A percentile compares a stretch with the other conserved stretches of the same genome.
phyloP scores from a whole-genome alignment of 2,888 invertebrate species.

The Corbicula japonica region DNA sequence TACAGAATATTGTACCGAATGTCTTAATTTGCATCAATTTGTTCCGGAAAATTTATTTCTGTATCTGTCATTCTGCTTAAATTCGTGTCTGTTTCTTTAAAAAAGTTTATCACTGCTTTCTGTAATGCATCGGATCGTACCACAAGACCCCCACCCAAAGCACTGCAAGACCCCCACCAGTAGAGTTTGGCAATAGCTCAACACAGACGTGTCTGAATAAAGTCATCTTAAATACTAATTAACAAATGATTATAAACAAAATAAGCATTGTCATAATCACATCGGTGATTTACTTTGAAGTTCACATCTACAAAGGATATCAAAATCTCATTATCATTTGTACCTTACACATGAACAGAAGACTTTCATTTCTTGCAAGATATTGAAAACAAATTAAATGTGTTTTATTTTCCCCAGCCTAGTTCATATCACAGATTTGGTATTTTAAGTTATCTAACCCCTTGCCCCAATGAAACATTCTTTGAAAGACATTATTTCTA shows the following conservation, averaged over 20 bases:
- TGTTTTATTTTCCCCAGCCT: conserved; percentile 25
- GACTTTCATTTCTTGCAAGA: too few species aligned
- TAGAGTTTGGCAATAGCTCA: conserved; percentile 2
- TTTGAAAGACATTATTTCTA: conserved; percentile 36
- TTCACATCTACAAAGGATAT: conserved; percentile 20
- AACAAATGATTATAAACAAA: conserved; percentile 25
- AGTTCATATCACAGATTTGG: conserved; percentile 37
- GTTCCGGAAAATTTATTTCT: conserved; percentile 44
- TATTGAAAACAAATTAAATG: too few species aligned
- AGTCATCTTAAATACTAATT: conserved; percentile 13
- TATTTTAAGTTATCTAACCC: conserved; percentile 56
- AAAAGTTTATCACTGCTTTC: conserved; percentile 21
- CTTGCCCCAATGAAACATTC: conserved; percentile 31
- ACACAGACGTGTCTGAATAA: too few species aligned
- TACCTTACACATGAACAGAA: too few species aligned
- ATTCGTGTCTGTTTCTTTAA: conserved; percentile 26
- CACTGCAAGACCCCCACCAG: conserved; percentile 13
- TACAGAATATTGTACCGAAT: too few species aligned
- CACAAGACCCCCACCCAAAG: conserved; percentile 17
- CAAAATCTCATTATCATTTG: conserved; percentile 8
- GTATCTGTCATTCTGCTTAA: conserved; percentile 33
- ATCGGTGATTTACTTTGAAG: conserved; percentile 15
- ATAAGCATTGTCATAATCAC: conserved; percentile 18
- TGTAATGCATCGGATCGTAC: conserved; percentile 21
- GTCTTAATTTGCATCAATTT: conserved; percentile 44